Base-by-base conservation (phyloP, 2,888 invertebrate species). In the Cremastobaeus sp. region DNA sequence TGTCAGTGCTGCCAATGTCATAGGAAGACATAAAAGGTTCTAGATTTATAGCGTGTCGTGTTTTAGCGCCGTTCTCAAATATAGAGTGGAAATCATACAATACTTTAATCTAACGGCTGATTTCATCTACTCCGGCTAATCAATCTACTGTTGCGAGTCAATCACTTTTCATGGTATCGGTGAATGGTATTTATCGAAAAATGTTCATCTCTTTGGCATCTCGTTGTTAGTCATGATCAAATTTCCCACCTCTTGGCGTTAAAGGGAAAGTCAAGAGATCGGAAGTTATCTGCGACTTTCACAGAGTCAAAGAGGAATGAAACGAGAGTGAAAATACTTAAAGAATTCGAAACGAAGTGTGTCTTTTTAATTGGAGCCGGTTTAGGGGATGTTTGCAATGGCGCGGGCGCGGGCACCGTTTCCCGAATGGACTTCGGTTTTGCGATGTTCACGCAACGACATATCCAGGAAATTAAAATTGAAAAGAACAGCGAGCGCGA, bases 111-210 rank as follows among this genome's bases (percentile, higher is more conserved):
- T 78, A 77, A 62, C 76, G 48, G 74, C 77, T 77, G 68, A 57
- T 54, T 74, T 70, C 76, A 78, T 71, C 76, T 76, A 78, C 65
- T 62, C 59, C 71, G 69, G 65, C 77, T 76, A 79, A 73, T 76
- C 74, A 76, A 76, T 79, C 72, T 78, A 77, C 74, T 54, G 37
- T 73, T 73, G 77, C 68, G 69, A 69, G 57, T 74, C 66, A 70
- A 52, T 77, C 57, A 76, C 52, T 76, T 62, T 73, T 76, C 35
- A 64, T 34, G 69, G 69, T 48, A 68, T 69, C 43, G 47, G 30
- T 64, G 59, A 35, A 68, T 37, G 21, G 48, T 54, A 6, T 52
- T 65, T 45, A 43, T 55, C 43, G 47, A 55, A 48, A 25, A 54
- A 30, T n/a, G n/a, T n/a, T n/a, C n/a, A n/a, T n/a, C n/a, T n/a